These are phyloP conservation scores for Lamellibrachia satsuma DNA, from an alignment of 2,888 invertebrate species.

Conservation along the genomic window DNA sequence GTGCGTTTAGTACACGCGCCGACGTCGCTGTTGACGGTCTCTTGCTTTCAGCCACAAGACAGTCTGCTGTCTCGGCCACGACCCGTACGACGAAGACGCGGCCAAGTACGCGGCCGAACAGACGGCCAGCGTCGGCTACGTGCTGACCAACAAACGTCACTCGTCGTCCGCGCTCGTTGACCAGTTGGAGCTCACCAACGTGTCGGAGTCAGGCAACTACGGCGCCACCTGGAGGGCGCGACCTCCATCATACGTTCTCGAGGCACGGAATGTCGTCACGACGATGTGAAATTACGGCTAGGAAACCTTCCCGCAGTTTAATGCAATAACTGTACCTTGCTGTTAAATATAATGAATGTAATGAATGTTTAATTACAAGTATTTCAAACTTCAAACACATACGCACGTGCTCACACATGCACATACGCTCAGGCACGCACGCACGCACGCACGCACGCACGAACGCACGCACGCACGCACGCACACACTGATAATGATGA, in stretches of 20 bases:
- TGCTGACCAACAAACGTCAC: not conserved
- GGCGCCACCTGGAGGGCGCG: not conserved
- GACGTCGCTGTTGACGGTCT: not conserved
- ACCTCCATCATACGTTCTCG: not conserved
- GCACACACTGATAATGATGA: not conserved
- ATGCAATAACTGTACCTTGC: too few species aligned
- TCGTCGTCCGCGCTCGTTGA: not conserved
- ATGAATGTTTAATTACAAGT: too few species aligned
- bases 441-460: not conserved
- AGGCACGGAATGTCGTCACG: not conserved
- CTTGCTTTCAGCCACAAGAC: not conserved
- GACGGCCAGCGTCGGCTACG: constrained; percentile 4
- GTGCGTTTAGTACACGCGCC: not conserved
- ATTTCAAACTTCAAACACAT: not conserved
- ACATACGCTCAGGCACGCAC: not conserved
- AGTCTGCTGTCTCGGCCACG: not conserved
- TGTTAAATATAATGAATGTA: too few species aligned
- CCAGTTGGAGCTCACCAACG: not conserved
- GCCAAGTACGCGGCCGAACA: not conserved
- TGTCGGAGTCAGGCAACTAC: not conserved
- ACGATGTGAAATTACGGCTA: not conserved
- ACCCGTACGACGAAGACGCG: not conserved
- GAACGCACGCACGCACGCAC: not conserved
- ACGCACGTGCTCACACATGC: not conserved
- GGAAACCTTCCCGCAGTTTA: too few species aligned